Evolutionary conservation across 2,797 vertebrate species (phyloP), one percentile per base, ranked within the genome.

Genomic region (Coendou prehensilis): DNA sequence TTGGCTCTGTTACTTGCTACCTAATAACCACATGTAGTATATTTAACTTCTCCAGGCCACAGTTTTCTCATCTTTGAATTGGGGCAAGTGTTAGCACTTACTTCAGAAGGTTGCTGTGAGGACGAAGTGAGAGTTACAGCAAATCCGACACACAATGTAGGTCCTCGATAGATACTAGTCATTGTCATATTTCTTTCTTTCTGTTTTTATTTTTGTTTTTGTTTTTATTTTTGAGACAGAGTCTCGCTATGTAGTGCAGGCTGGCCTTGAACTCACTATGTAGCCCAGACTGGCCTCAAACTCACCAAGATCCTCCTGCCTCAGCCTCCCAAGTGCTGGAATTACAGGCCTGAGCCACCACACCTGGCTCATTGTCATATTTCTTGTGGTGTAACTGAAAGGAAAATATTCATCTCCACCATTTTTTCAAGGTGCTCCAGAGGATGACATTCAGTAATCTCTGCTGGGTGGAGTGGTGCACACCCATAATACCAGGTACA

Each of bases 11-110:
- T 73, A 30, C 56, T 41, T 30, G 18, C 64, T 79, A 83, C 26
- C 81, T 47, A 14, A 90, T 91, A n/a, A 59, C n/a, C 23, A 1
- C 1, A 28, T 33, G 33, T 41, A 61, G 14, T 94, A 63, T 90
- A 71, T 73, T 57, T 17, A 73, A 84, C 30, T 90, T 79, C 69
- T 71, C 41, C 87, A 63, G 76, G n/a, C 71, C 86, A 80, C 47
- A 79, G 9, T 73, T 87, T 87, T 75, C 50, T 82, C 56, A 14
- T 75, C 69, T 54, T 80, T 80, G 90, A 91, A 69, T 67, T 69
- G 69, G 56, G 30, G 18, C 54, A 73, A 92, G 59, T 63, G 52
- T 47, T 82, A 80, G 52, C 15, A 69, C 13, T 45, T 89, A 64
- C 75, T 76, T 54, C n/a, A 86, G 30, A 86, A 45, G 28, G 67